Conservation (phyloP, 2,797 vertebrate genomes). For the Coracias cyanogaster region DNA sequence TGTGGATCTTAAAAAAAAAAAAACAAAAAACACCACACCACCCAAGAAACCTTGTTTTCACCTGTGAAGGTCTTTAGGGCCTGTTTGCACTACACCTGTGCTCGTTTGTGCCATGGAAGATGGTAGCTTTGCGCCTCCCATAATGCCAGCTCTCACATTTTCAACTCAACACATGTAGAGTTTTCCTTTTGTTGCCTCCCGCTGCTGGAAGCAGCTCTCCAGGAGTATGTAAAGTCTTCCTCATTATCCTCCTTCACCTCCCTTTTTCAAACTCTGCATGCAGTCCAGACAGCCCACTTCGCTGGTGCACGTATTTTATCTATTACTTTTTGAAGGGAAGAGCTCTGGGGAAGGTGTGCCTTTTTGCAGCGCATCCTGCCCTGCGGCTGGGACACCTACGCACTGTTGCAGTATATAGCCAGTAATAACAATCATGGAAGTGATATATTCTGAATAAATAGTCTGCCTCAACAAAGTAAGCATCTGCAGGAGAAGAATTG, state of each 20-base stretch:
- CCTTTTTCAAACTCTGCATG: not conserved
- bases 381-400: not conserved
- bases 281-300: not conserved
- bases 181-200: not conserved
- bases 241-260: not conserved
- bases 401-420: not conserved
- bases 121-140: not conserved
- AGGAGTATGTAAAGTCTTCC: not conserved
- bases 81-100: not conserved
- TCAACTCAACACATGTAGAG: accelerated
- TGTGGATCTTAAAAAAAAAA: not conserved
- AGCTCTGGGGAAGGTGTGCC: not conserved
- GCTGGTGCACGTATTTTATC: not conserved
- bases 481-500: not conserved
- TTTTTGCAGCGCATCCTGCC: not conserved
- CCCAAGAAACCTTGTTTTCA: not conserved
- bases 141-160: not conserved
- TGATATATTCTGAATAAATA: not conserved
- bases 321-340: not conserved
- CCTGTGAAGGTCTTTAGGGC: not conserved
- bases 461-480: not conserved
- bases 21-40: not conserved
- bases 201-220: not conserved
- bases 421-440: not conserved
- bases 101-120: accelerated